These are phyloP conservation scores for Drymodes brunneopygia DNA, from an alignment of 2,113 vertebrate genomes.

Conservation along the genomic window DNA sequence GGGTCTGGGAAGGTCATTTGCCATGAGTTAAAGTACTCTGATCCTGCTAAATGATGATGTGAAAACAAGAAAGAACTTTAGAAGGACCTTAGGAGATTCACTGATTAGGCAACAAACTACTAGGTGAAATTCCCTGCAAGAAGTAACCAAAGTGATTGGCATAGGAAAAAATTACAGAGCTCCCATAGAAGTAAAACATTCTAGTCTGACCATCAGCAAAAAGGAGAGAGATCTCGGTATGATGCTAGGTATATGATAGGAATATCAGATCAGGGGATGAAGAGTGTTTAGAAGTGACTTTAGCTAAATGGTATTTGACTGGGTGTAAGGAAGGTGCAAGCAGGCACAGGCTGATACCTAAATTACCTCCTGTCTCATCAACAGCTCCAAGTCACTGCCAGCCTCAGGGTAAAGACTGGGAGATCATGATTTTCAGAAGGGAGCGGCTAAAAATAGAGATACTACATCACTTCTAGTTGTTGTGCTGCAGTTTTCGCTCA, in stretches of 20 bases:
- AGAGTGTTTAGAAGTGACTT: neutral
- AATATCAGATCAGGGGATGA: neutral
- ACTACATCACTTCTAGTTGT: neutral
- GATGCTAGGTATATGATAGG: rapidly evolving
- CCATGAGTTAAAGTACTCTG: neutral
- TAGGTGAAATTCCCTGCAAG: neutral
- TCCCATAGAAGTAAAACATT: neutral
- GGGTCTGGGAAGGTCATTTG: neutral
- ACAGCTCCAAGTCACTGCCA: neutral
- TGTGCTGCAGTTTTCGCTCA: neutral
- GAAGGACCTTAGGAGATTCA: neutral
- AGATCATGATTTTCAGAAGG: neutral
- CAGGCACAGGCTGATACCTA: neutral
- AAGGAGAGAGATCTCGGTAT: rapidly evolving
- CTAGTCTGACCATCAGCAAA: neutral
- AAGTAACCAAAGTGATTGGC: neutral
- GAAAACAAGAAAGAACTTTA: neutral
- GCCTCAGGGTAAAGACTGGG: neutral
- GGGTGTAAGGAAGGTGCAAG: neutral
- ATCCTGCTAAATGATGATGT: neutral
- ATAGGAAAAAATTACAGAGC: neutral
- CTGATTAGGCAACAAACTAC: neutral
- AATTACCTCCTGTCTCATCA: neutral
- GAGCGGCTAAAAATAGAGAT: neutral
- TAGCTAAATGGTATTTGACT: neutral